phyloP scores from a whole-genome alignment of 2,797 vertebrate genomes.

The Selene dorsalis region DNA sequence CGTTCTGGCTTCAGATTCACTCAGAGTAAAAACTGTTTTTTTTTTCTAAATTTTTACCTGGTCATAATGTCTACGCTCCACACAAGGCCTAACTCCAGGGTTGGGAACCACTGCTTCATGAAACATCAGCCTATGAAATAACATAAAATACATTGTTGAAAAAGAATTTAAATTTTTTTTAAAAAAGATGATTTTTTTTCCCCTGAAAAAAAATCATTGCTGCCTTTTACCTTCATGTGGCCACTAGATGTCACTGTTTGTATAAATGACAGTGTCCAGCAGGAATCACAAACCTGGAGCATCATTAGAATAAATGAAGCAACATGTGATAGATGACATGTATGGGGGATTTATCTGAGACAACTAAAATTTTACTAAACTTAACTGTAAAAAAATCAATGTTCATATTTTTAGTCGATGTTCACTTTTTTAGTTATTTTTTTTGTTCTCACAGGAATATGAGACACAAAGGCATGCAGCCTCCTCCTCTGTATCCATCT shows the following conservation, averaged over 20 bases:
- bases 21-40: background rate
- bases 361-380: background rate
- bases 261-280: slow-evolving; percentile 14
- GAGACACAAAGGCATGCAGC: background rate
- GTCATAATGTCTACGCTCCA: background rate
- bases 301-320: slow-evolving; percentile 20
- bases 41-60: background rate
- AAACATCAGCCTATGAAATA: background rate
- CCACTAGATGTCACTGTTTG: slow-evolving; percentile 73
- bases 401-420: no score
- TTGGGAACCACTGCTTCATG: background rate
- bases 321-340: slow-evolving; percentile 25
- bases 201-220: no score
- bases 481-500: slow-evolving; percentile 26
- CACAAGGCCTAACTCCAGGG: background rate
- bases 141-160: background rate
- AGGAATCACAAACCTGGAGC: slow-evolving; percentile 5
- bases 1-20: background rate
- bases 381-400: background rate
- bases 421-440: no score
- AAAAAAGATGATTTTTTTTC: background rate
- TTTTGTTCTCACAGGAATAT: background rate
- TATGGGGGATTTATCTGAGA: background rate
- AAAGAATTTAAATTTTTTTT: no score
- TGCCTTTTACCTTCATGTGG: background rate